Evolutionary conservation across 2,888 invertebrate species (phyloP).

Genomic region (Willowsia nigromaculata): DNA sequence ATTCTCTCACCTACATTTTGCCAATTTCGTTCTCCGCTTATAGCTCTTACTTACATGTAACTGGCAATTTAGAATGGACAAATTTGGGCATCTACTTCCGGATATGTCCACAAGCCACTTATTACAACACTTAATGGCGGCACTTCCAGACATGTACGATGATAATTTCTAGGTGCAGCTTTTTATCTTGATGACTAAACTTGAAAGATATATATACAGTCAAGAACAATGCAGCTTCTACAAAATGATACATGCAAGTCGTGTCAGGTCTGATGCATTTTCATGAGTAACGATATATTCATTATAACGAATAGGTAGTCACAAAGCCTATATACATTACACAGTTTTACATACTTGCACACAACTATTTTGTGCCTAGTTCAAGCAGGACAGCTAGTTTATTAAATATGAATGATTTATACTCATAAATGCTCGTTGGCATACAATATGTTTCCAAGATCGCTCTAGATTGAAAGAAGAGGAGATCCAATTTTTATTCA

Average conservation of each 20-base stretch:
- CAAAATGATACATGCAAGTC: not conserved
- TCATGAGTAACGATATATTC: too few species aligned
- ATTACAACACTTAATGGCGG: slow-evolving; percentile 30
- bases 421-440: too few species aligned
- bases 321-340: too few species aligned
- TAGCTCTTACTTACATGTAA: slow-evolving; percentile 2
- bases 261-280: not conserved
- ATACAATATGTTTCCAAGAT: too few species aligned
- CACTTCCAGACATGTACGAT: not conserved
- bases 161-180: slow-evolving; percentile 48
- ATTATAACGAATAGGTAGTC: too few species aligned
- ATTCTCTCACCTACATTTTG: slow-evolving; percentile 6
- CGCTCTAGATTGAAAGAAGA: too few species aligned
- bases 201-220: not conserved
- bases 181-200: slow-evolving; percentile 42
- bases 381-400: too few species aligned
- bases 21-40: not conserved
- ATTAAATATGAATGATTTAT: too few species aligned
- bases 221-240: not conserved
- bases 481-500: too few species aligned
- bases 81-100: slow-evolving; percentile 54
- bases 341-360: too few species aligned
- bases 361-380: too few species aligned
- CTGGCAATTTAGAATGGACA: slow-evolving; percentile 4
- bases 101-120: slow-evolving; percentile 30